Evolutionary conservation across 2,888 invertebrate genomes (phyloP).

Genomic region (Sabatieria punctata): DNA sequence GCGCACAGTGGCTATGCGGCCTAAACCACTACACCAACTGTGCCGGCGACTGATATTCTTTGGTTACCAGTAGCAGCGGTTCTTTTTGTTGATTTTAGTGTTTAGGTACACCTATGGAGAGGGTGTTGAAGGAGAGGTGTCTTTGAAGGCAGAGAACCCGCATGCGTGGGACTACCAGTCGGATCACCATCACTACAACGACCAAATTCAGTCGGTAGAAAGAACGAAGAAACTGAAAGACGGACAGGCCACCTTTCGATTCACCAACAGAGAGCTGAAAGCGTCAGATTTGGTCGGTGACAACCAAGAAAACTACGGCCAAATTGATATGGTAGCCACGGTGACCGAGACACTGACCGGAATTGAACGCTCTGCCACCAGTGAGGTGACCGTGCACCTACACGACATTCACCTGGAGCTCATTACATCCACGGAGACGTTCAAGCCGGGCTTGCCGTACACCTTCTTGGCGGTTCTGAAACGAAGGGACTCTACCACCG

Average conservation of each 20-base stretch:
- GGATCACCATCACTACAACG: no score
- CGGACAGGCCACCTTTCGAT: no score
- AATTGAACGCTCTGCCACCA: conserved; percentile 25
- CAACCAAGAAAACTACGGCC: conserved; percentile 60
- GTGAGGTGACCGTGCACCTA: conserved; percentile 53
- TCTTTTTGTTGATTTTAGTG: no score
- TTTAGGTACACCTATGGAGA: conserved; percentile 46
- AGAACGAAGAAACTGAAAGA: not conserved
- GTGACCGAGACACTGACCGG: conserved; percentile 70
- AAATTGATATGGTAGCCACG: conserved; percentile 64
- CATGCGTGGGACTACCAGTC: no score
- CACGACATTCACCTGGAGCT: conserved; percentile 57
- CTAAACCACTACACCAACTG: no score
- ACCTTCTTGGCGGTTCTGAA: conserved; percentile 56
- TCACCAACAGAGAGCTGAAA: conserved; percentile 1
- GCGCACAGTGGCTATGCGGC: no score
- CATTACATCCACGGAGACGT: conserved; percentile 62
- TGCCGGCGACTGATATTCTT: no score
- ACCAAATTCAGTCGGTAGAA: not conserved
- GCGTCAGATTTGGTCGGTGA: conserved; percentile 42
- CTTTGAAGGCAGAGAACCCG: conserved; percentile 20
- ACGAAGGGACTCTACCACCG: no score
- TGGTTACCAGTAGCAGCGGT: no score
- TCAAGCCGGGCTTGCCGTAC: conserved; percentile 70
- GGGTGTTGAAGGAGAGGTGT: conserved; percentile 42